A percentile compares a stretch with the other conserved stretches of the same genome.
Evolutionary conservation across 2,113 vertebrate species (phyloP).

Genomic region (Rostratula benghalensis): DNA sequence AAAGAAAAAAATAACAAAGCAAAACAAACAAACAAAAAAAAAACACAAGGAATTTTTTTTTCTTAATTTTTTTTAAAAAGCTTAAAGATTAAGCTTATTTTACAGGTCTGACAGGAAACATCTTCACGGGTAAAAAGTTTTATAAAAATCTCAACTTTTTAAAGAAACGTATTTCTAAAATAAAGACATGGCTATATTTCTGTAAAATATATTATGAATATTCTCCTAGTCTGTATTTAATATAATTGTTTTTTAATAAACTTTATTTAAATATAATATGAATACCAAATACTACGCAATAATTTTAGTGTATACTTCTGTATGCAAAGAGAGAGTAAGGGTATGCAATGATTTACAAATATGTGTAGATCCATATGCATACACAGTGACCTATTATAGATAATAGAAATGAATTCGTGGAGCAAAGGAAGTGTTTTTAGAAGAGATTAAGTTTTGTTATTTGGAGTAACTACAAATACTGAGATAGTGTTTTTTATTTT

Average conservation of each 20-base stretch:
- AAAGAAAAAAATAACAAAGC: not conserved
- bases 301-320: not conserved
- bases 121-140: constrained; percentile 62
- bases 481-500: not conserved
- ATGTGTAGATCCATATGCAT: not conserved
- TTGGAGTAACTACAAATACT: not conserved
- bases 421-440: not conserved
- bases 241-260: constrained; percentile 72
- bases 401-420: not conserved
- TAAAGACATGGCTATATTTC: constrained; percentile 59
- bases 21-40: not conserved
- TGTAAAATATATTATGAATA: constrained; percentile 60
- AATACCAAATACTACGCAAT: constrained; percentile 47
- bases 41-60: not conserved
- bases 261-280: constrained; percentile 68
- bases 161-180: constrained; percentile 52
- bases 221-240: constrained; percentile 70
- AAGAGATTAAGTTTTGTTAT: not conserved
- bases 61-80: too few species aligned
- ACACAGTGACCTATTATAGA: not conserved
- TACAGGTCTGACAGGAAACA: constrained; percentile 17
- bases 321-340: constrained; percentile 6
- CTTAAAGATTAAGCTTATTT: constrained; percentile 13
- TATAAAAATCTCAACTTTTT: constrained; percentile 54
- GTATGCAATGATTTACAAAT: not conserved